Base-by-base conservation (phyloP, 2,113 vertebrate genomes). In the Rhinichthys klamathensis region DNA sequence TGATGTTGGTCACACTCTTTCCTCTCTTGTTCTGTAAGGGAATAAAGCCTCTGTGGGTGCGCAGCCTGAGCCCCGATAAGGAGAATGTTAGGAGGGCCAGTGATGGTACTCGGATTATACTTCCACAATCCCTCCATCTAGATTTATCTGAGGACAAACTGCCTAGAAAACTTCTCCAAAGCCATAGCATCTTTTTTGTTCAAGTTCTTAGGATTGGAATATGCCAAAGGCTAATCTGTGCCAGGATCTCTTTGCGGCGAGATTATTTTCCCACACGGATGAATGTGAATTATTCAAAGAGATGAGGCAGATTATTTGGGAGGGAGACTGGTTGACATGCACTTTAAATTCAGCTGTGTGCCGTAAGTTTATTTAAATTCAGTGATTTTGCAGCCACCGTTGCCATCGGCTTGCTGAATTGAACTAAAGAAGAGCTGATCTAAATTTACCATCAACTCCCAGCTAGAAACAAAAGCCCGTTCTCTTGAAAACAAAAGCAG, bases 201-300 rank as follows among this genome's bases (percentile, higher is more conserved):
- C 27, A 23, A 46, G 61, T 65, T 51, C 15, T 78, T 75, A 44
- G 60, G 23, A 73, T 38, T n/a, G 44, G 32, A 67, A 38, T 65
- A 77, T 38, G 77, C 77, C 79, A 49, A 56, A 80, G 84, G 49
- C 65, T 80, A 58, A 80, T 94, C 92, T 69, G 84, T 79, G 69
- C 75, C 41, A 70, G 65, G 21, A 92, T 94, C 90, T 89, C 58
- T 44, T 32, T 30, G 46, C 12, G 69, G n/a, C 2, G 4, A 90
- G 93, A 93, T 93, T 91, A 91, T 60, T 74, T 85, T 89, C 81
- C 86, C 72, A 75, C 93, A 91, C 91, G 90, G 87, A 51, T 67
- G 83, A 88, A 86, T 87, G 88, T 81, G 89, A 90, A 92, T 90
- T 91, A 87, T 92, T 92, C 89, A 91, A 91, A 91, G 91, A 78